A percentile compares a stretch with the other conserved stretches of the same genome.
Conservation (phyloP, 2,888 invertebrate species). For the Oscheius onirici region DNA sequence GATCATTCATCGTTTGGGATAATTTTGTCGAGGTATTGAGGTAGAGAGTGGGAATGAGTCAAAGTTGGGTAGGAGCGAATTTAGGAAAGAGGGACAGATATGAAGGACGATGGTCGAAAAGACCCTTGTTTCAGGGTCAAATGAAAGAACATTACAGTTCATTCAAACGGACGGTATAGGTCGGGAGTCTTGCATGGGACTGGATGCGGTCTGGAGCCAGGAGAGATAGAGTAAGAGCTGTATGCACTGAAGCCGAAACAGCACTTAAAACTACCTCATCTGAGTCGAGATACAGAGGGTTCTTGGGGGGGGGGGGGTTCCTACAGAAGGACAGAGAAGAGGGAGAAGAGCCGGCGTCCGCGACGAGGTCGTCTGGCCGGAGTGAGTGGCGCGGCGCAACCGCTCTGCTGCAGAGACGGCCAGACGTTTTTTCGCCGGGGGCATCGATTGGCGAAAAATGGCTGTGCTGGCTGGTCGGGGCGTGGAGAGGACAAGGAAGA, state of each 20-base stretch:
- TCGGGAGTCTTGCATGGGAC: neutral
- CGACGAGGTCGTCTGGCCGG: constrained; percentile 12
- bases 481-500: neutral
- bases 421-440: constrained; percentile 28
- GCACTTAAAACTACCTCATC: constrained; percentile 33
- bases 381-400: constrained; percentile 13
- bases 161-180: neutral
- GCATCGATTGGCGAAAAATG: constrained; percentile 30
- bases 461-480: constrained; percentile 9
- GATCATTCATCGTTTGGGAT: no score
- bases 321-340: neutral
- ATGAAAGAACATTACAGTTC: no score
- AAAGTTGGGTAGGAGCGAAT: no score
- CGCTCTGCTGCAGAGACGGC: neutral
- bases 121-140: no score
- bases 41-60: no score
- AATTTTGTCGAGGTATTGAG: no score
- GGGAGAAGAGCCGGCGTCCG: constrained; percentile 2
- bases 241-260: constrained; percentile 13
- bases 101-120: no score
- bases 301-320: neutral
- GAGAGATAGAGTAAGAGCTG: constrained; percentile 23
- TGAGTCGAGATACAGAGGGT: constrained; percentile 1
- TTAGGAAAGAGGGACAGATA: no score
- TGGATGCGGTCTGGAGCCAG: constrained; percentile 3